Evolutionary conservation across 1,140 invertebrate species (phyloP).

Genomic region (Drosophila varians): DNA sequence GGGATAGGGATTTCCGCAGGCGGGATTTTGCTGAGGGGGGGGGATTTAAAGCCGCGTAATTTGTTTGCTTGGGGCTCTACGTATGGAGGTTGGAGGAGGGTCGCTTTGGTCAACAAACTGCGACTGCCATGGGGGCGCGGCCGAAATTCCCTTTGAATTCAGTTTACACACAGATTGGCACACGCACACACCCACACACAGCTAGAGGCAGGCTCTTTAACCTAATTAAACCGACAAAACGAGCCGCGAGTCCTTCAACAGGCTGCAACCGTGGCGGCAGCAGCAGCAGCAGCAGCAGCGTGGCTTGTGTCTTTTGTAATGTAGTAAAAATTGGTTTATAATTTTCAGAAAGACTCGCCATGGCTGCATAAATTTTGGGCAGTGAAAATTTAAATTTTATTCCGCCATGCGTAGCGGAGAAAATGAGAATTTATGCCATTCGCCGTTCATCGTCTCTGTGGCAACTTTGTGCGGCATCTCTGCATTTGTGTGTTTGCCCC

Average conservation of each 20-base stretch:
- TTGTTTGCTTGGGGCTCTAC: slow-evolving; percentile 60
- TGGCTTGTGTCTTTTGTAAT: slow-evolving; percentile 48
- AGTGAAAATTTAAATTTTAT: slow-evolving; percentile 57
- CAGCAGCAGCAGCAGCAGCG: slow-evolving; percentile 6
- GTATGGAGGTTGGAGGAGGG: slow-evolving; percentile 12
- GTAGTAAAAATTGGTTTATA: slow-evolving; percentile 73
- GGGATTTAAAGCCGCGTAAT: slow-evolving; percentile 73
- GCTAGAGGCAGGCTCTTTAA: slow-evolving; percentile 55
- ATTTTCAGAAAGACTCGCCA: slow-evolving; percentile 62
- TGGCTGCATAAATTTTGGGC: slow-evolving; percentile 55
- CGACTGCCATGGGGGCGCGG: slow-evolving; percentile 54
- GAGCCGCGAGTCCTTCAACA: slow-evolving; percentile 12
- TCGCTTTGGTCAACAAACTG: slow-evolving; percentile 51
- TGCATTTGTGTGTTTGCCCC: slow-evolving; percentile 13
- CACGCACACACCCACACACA: neutral
- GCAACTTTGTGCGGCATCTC: slow-evolving; percentile 51
- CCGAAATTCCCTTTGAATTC: slow-evolving; percentile 58
- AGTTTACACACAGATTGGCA: slow-evolving; percentile 15
- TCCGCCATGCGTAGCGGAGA: slow-evolving; percentile 10
- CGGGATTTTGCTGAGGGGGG: slow-evolving; percentile 20
- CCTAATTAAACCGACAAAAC: slow-evolving; percentile 72
- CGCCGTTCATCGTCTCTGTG: slow-evolving; percentile 12
- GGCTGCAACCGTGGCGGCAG: slow-evolving; percentile 10
- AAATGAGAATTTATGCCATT: slow-evolving; percentile 65
- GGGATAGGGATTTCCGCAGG: neutral